A percentile compares a stretch with the other conserved stretches of the same genome.
Conservation (phyloP, 2,113 vertebrate species). For the Empidonax alnorum region DNA sequence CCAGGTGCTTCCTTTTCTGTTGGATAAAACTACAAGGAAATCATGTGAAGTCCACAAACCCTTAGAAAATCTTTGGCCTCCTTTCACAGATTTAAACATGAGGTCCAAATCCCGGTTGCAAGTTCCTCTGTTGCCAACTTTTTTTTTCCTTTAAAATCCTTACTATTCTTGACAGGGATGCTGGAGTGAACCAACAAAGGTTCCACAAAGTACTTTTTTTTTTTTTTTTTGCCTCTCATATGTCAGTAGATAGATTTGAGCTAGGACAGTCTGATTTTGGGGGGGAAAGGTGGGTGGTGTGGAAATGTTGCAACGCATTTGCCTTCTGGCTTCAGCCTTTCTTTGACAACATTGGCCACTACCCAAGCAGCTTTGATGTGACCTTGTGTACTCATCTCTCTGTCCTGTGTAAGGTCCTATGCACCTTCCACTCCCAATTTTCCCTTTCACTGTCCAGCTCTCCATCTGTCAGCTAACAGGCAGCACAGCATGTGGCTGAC, state of each 20-base stretch:
- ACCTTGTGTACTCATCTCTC: neutral
- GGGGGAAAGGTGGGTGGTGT: neutral
- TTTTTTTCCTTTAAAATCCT: neutral
- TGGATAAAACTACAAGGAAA: constrained; percentile 25
- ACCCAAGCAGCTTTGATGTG: neutral
- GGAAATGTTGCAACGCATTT: rapidly evolving
- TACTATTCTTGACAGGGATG: neutral
- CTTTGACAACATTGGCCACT: rapidly evolving
- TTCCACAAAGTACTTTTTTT: neutral
- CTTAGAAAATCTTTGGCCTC: neutral
- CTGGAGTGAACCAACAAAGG: neutral
- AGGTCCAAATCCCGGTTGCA: neutral
- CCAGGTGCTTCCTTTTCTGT: constrained; percentile 50
- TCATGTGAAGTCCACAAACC: neutral
- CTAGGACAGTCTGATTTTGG: neutral
- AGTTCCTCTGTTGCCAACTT: neutral
- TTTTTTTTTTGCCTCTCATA: neutral
- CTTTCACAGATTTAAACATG: neutral
- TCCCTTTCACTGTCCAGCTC: neutral
- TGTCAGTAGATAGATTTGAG: neutral
- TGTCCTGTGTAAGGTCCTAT: neutral
- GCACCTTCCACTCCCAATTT: neutral
- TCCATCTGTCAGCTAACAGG: neutral
- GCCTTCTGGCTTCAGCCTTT: neutral
- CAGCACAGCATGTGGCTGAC: neutral